A percentile compares a stretch with the other conserved stretches of the same genome.
These are phyloP conservation scores for Gadus macrocephalus DNA, from an alignment of 2,113 vertebrate species.

Conservation along the genomic window DNA sequence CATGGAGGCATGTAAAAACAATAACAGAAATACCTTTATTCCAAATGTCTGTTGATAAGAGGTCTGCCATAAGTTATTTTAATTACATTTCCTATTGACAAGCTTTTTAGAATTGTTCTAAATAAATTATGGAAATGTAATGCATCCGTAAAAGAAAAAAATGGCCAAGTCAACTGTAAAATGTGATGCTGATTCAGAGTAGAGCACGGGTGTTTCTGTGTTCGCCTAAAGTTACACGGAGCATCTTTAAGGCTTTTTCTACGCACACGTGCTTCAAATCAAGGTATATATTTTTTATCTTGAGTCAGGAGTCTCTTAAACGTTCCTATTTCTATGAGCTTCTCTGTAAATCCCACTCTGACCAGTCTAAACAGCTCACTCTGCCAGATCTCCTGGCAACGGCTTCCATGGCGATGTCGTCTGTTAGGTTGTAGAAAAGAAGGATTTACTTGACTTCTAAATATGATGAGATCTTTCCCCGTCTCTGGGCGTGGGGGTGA, in stretches of 20 bases:
- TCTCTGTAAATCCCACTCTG: slow-evolving; percentile 29
- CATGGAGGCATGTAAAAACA: no score
- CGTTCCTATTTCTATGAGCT: slow-evolving; percentile 39
- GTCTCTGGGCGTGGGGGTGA: background rate
- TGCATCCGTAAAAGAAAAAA: no score
- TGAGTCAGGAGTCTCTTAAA: slow-evolving; percentile 43
- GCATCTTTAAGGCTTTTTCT: background rate
- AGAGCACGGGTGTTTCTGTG: no score
- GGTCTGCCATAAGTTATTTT: no score
- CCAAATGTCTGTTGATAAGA: no score
- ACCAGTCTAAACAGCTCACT: slow-evolving; percentile 45
- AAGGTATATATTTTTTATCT: slow-evolving; percentile 17
- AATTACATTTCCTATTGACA: no score
- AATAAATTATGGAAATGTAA: no score
- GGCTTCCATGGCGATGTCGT: slow-evolving; percentile 64
- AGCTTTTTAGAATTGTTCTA: no score
- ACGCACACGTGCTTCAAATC: slow-evolving; percentile 12
- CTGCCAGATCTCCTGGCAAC: slow-evolving; percentile 61
- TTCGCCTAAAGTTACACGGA: background rate
- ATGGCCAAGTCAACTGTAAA: no score
- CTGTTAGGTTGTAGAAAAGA: slow-evolving; percentile 58
- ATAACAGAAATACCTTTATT: no score
- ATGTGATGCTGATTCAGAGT: no score
- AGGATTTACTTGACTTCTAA: slow-evolving; percentile 52
- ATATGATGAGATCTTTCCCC: slow-evolving; percentile 64